Conservation (phyloP, 2,113 vertebrate genomes). For the Ancistrus triradiatus region DNA sequence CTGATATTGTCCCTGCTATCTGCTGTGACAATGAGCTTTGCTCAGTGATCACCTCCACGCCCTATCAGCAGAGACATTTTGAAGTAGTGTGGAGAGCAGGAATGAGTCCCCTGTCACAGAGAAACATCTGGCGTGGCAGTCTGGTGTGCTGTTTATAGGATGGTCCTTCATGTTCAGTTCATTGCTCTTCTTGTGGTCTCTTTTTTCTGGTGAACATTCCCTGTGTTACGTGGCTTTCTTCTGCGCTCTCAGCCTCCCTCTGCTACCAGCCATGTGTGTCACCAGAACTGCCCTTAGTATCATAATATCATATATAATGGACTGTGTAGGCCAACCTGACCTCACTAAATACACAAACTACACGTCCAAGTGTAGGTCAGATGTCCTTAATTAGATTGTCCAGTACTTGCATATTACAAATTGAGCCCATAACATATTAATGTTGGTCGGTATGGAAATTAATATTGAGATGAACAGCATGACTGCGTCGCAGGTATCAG, state of each 20-base stretch:
- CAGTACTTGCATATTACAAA: too few species aligned
- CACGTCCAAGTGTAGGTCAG: constrained; percentile 24
- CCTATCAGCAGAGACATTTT: constrained; percentile 5
- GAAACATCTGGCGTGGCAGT: constrained; percentile 26
- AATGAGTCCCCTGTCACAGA: constrained; percentile 11
- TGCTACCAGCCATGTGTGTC: constrained; percentile 33
- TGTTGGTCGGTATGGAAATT: too few species aligned
- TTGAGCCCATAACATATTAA: too few species aligned
- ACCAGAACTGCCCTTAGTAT: constrained; percentile 20
- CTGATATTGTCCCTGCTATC: constrained; percentile 47
- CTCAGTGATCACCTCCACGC: constrained; percentile 27
- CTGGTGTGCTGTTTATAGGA: constrained; percentile 11
- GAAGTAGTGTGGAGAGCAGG: constrained; percentile 1
- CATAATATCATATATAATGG: background rate
- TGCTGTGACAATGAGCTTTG: constrained; percentile 51
- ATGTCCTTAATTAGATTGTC: background rate
- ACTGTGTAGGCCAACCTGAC: constrained; percentile 7
- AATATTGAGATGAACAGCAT: too few species aligned
- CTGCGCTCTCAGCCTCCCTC: constrained; percentile 2
- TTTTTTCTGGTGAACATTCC: constrained; percentile 32
- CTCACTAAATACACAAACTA: constrained; percentile 9
- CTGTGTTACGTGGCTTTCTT: background rate
- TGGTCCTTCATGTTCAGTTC: background rate
- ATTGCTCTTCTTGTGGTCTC: background rate
- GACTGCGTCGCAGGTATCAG: too few species aligned